A percentile compares a stretch with the other conserved stretches of the same genome.
Conservation (phyloP, 2,113 vertebrate genomes). For the rabbit (Oryctolagus cuniculus) region DNA sequence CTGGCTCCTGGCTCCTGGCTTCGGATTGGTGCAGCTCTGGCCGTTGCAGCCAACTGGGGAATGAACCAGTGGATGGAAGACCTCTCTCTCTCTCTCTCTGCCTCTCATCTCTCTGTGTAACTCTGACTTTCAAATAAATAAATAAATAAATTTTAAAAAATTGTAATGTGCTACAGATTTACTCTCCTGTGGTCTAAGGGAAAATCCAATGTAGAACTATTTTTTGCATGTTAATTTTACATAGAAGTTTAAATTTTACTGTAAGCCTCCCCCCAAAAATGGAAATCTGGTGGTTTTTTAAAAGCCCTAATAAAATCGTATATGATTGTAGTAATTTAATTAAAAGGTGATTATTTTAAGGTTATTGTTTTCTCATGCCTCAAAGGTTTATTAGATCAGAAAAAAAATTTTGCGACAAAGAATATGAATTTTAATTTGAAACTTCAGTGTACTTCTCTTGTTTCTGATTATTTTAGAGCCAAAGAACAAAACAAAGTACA, state of each 20-base stretch:
- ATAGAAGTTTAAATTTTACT: background rate
- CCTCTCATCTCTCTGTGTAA: too few relatives aligned
- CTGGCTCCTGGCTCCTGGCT: too few relatives aligned
- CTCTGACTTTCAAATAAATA: too few relatives aligned
- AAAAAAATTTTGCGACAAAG: background rate
- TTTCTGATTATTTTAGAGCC: constrained; percentile 89
- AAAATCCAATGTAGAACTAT: background rate
- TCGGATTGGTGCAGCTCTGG: too few relatives aligned
- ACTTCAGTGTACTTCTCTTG: background rate
- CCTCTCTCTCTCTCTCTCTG: too few relatives aligned
- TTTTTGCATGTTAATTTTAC: fast-evolving
- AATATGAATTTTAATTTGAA: constrained; percentile 24
- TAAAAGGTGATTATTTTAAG: constrained; percentile 39
- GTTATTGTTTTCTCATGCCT: background rate
- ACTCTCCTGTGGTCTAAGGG: background rate
- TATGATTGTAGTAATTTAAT: background rate
- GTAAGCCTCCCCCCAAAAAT: constrained; percentile 17
- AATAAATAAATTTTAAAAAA: too few relatives aligned
- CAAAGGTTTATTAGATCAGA: background rate
- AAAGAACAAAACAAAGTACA: constrained; percentile 95
- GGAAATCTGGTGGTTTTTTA: background rate
- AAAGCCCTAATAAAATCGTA: background rate
- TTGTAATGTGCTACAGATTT: background rate
- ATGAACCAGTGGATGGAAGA: too few relatives aligned
- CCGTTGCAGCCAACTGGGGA: too few relatives aligned